Evolutionary conservation across 2,888 invertebrate genomes (phyloP), one percentile per base, ranked within the genome.

Genomic region (Diarsia rubi): DNA sequence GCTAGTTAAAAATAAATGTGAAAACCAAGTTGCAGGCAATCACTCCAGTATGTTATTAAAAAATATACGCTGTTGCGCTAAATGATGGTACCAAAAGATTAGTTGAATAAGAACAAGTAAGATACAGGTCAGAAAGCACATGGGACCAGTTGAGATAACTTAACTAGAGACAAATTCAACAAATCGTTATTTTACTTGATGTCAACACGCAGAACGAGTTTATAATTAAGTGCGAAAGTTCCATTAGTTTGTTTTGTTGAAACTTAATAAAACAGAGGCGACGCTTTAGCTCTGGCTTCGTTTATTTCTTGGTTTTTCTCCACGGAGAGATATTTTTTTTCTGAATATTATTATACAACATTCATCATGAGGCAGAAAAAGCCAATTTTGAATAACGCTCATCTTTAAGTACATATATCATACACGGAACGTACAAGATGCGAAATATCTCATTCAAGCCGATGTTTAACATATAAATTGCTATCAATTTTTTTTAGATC

Each of bases 381-480:
- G 79, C 67, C 78, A 85, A 82, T 85, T 88, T 88, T 83, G 71
- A 81, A 86, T 83, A 85, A 86, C 67, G 69, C 64, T 82, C 88
- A 82, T 88, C 85, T 81, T 72, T 79, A 80, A 79, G 77, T 84
- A 84, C 78, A 88, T 88, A 89, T 89, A 92, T 89, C 88, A 90
- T 88, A 88, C 89, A 89, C n/a, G 88, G 88, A 90, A 88, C 90
- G 89, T 87, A 91, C 87, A 91, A 91, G 91, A 90, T 90, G 92
- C 90, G 89, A 89, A 93, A 94, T 92, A 94, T 94, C 93, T 95
- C 92, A 93, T 92, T 94, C 92, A 90, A 90, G 88, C 89, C 92
- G 91, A 93, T 94, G 94, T 93, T 95, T 95, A 94, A 94, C 95
- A 95, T 95, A 95, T 95, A 95, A 95, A 95, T 95, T 95, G 94